phyloP scores from a whole-genome alignment of 2,113 vertebrate species.

The Numenius arquata region DNA sequence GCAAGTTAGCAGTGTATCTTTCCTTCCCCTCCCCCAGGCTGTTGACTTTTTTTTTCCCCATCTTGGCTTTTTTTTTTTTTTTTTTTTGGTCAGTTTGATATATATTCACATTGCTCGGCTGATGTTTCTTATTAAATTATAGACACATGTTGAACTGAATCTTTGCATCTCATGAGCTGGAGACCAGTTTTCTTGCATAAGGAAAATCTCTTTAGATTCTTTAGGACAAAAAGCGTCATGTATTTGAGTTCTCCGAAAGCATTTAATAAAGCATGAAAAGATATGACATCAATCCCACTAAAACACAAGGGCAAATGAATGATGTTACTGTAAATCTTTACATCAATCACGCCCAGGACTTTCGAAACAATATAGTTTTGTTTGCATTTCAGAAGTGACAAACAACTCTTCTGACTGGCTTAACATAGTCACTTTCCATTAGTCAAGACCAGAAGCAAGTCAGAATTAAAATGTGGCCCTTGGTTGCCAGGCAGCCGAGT shows the following conservation, averaged over 20 bases:
- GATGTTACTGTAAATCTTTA: conserved; percentile 93
- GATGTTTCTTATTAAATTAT: conserved; percentile 88
- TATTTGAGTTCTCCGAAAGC: conserved; percentile 85
- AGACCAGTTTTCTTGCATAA: conserved; percentile 65
- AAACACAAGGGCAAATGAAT: conserved; percentile 96
- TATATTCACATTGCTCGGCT: conserved; percentile 74
- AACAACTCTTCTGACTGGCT: conserved; percentile 97
- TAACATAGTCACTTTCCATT: conserved; percentile 99
- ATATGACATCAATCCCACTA: conserved; percentile 96
- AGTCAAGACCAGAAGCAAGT: conserved; percentile 96
- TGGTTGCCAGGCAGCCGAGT: conserved; percentile 98
- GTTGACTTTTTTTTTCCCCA: not conserved
- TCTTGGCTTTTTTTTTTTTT: conserved; percentile 50
- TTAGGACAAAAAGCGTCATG: conserved; percentile 83
- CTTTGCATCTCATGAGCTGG: conserved; percentile 85
- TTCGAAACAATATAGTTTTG: conserved; percentile 96
- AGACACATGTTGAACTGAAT: conserved; percentile 82
- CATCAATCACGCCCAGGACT: conserved; percentile 91
- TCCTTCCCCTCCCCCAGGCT: not conserved
- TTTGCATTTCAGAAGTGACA: conserved; percentile 99
- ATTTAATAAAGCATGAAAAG: conserved; percentile 97
- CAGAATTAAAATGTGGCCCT: conserved; percentile 96
- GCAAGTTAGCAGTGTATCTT: conserved; percentile 67
- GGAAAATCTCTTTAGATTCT: conserved; percentile 71
- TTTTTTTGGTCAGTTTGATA: conserved; percentile 70